Conservation (phyloP, 2,797 vertebrate species). For the Agapornis canus region DNA sequence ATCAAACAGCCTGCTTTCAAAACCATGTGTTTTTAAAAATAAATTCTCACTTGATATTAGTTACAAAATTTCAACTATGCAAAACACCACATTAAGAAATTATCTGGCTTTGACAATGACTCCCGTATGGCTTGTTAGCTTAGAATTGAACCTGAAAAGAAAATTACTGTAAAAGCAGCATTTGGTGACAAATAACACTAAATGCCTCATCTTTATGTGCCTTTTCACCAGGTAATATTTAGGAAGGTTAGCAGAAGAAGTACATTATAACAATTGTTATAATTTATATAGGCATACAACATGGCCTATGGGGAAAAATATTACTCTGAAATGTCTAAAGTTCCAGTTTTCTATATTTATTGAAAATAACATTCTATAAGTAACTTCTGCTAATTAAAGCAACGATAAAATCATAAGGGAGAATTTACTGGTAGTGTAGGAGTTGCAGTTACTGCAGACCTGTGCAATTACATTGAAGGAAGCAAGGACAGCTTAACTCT, state of each 20-base stretch:
- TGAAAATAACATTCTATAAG: not conserved
- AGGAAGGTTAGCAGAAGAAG: not conserved
- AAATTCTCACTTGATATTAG: not conserved
- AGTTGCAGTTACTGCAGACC: not conserved
- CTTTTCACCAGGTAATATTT: not conserved
- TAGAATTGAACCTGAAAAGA: not conserved
- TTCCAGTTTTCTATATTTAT: not conserved
- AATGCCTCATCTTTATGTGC: not conserved
- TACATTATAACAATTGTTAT: not conserved
- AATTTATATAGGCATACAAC: not conserved
- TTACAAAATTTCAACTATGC: not conserved
- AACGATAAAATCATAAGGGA: conserved; percentile 10
- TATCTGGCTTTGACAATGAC: not conserved
- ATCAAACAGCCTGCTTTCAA: not conserved
- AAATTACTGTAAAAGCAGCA: not conserved
- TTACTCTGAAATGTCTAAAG: not conserved
- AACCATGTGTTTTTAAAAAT: not conserved
- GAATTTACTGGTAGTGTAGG: not conserved
- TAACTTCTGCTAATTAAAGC: conserved; percentile 33
- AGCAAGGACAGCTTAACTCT: not conserved
- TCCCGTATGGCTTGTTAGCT: not conserved
- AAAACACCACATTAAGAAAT: not conserved
- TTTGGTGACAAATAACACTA: not conserved
- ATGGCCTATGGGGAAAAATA: not conserved
- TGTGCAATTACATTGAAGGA: not conserved